Percentiles rank a stretch among this genome's conserved stretches.
Evolutionary conservation across 2,888 invertebrate genomes (phyloP).

Genomic region (Pammene aurita): DNA sequence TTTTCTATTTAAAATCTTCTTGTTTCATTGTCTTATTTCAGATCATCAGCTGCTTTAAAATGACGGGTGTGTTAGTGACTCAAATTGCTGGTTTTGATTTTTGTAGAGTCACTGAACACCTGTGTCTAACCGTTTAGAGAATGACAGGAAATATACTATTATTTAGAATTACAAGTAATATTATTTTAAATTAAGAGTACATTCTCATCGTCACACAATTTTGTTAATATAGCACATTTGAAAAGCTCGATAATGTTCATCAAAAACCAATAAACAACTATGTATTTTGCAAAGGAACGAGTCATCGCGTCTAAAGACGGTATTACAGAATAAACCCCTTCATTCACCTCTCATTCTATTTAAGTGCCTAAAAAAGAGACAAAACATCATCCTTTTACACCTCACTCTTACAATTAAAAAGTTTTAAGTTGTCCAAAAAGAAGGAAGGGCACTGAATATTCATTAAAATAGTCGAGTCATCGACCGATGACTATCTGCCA

Average conservation of each 20-base stretch:
- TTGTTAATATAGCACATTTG: not conserved
- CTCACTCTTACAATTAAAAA: conserved; percentile 54
- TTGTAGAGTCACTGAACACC: conserved; percentile 28
- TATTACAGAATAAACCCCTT: conserved; percentile 34
- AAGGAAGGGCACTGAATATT: conserved; percentile 60
- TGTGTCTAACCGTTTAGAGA: conserved; percentile 16
- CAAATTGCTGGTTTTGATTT: conserved; percentile 23
- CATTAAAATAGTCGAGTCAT: conserved; percentile 75
- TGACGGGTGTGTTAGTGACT: conserved; percentile 21
- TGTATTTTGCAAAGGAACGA: conserved; percentile 36
- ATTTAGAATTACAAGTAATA: not conserved
- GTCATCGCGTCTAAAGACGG: conserved; percentile 39
- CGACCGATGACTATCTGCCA: conserved; percentile 61
- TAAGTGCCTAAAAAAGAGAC: conserved; percentile 37
- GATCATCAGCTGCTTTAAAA: not conserved
- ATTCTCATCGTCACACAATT: not conserved
- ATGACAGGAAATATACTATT: conserved; percentile 23
- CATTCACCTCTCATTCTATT: conserved; percentile 38
- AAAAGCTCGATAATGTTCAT: conserved; percentile 25
- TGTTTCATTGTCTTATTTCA: no score
- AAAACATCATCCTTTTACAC: conserved; percentile 45
- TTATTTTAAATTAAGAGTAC: not conserved
- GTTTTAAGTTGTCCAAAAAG: conserved; percentile 49
- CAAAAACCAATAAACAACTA: conserved; percentile 17
- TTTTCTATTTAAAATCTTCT: no score